phyloP scores from a whole-genome alignment of 2,113 vertebrate genomes.

The Aphelocoma coerulescens region DNA sequence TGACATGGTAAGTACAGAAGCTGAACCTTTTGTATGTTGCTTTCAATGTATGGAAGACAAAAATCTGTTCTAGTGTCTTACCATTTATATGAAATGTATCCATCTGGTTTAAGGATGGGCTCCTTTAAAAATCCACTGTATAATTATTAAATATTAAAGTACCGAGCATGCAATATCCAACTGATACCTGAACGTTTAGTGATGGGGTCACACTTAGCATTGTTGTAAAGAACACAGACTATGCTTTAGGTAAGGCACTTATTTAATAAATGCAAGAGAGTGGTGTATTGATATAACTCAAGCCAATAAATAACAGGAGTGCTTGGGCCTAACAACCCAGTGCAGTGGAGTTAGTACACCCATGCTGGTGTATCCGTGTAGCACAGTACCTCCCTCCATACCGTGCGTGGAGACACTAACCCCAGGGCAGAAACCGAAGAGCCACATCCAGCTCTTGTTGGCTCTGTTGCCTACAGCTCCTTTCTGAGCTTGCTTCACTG shows the following conservation, averaged over 20 bases:
- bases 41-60: background rate
- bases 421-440: background rate
- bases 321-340: background rate
- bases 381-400: background rate
- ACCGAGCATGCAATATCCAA: rapidly evolving
- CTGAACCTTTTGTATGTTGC: background rate
- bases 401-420: rapidly evolving
- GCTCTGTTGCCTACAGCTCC: rapidly evolving
- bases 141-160: background rate
- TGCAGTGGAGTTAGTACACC: background rate
- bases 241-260: background rate
- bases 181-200: background rate
- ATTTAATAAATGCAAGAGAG: background rate
- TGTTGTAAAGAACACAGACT: background rate
- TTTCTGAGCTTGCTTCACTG: background rate
- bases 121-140: background rate
- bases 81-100: background rate
- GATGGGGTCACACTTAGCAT: background rate
- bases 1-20: background rate
- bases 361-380: rapidly evolving
- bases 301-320: background rate
- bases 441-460: background rate
- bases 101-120: background rate
- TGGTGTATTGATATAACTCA: background rate
- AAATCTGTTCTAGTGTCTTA: background rate